phyloP scores from a whole-genome alignment of 2,797 vertebrate genomes.

The Periparus ater region DNA sequence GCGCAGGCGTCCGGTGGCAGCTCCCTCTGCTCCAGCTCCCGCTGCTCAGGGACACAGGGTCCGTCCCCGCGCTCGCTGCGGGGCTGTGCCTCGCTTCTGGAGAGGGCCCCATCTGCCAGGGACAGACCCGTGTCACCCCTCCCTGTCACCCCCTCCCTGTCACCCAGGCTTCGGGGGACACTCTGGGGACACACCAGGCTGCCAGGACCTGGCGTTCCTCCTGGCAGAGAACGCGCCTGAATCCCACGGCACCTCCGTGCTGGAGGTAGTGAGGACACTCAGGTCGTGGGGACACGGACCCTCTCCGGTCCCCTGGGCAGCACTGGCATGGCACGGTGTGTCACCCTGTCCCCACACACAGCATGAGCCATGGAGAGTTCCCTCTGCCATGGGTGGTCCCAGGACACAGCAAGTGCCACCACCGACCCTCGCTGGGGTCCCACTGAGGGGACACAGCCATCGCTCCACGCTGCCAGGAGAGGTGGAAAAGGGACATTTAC shows the following conservation, averaged over 20 bases:
- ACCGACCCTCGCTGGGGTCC: rapidly evolving
- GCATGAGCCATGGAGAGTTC: rapidly evolving
- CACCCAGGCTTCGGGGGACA: background rate
- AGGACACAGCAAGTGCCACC: rapidly evolving
- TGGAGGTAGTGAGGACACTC: rapidly evolving
- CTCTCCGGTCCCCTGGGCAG: background rate
- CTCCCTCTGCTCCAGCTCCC: constrained; percentile 70
- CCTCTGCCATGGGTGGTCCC: background rate
- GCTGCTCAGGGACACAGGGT: constrained; percentile 69
- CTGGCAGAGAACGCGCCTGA: background rate
- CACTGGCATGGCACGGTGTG: background rate
- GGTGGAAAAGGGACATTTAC: constrained; percentile 10
- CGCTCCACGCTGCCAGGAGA: background rate
- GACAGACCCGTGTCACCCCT: background rate
- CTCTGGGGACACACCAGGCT: background rate
- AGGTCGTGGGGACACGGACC: background rate
- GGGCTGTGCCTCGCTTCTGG: constrained; percentile 59
- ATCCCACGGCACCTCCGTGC: rapidly evolving
- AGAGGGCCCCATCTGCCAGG: constrained; percentile 21
- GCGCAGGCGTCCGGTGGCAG: constrained; percentile 53
- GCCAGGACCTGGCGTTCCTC: background rate
- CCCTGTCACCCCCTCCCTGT: background rate
- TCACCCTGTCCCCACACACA: background rate
- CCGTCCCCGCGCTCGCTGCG: constrained; percentile 63
- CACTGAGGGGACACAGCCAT: background rate